Percentiles rank a stretch among this genome's conserved stretches.
These are phyloP conservation scores for Peromyscus maniculatus DNA, from an alignment of 2,113 vertebrate species.

Conservation along the genomic window DNA sequence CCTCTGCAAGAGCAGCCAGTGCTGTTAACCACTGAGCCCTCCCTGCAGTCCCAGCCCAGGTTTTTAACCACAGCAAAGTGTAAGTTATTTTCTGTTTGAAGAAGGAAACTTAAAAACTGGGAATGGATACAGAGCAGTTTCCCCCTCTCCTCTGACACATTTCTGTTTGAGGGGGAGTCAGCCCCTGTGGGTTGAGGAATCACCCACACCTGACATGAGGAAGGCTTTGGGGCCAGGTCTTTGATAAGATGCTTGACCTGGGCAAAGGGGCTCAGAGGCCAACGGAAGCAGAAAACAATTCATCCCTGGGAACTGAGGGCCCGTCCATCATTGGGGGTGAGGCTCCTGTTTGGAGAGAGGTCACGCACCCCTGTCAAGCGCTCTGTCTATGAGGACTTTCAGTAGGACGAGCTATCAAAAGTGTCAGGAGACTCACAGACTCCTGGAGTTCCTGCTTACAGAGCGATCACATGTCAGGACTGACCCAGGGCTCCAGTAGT, in stretches of 20 bases:
- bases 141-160: background rate
- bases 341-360: background rate
- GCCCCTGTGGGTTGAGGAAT: background rate
- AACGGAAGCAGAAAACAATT: background rate
- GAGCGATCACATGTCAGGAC: background rate
- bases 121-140: background rate
- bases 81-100: background rate
- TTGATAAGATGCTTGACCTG: conserved; percentile 23
- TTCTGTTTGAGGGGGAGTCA: conserved; percentile 15
- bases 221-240: background rate
- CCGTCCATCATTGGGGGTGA: background rate
- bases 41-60: background rate
- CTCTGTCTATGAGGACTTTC: background rate
- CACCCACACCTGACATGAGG: background rate
- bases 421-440: conserved; percentile 38
- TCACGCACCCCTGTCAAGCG: background rate
- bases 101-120: conserved; percentile 26
- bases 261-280: conserved; percentile 26
- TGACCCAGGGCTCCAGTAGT: conserved; percentile 19
- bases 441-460: background rate
- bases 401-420: conserved; percentile 2
- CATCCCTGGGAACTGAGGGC: background rate
- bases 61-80: conserved; percentile 12
- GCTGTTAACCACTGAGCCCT: no score
- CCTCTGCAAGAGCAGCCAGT: background rate